Base-by-base conservation (phyloP, 2,113 vertebrate genomes). In the Pipa parva region DNA sequence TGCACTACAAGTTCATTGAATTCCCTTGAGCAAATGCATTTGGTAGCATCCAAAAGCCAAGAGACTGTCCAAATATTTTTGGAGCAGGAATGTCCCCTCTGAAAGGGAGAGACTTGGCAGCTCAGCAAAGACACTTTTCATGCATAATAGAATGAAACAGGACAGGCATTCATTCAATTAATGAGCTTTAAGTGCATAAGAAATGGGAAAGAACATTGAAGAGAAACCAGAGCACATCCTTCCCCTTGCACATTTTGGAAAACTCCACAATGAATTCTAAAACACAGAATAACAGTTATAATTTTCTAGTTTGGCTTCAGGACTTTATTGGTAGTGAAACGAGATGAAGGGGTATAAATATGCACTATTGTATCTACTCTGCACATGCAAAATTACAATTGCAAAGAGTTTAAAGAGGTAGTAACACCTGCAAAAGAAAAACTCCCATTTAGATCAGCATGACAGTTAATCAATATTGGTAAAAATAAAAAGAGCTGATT, bases 31-130 rank as follows among this genome's bases (percentile, higher is more conserved):
- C 46, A 49, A 21, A 33, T 5, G 20, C 17, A 58, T 18, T 21
- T 36, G 18, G 55, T 36, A 21, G 13, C 10, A 36, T n/a, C 11
- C 28, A 36, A 10, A n/a, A 56, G 31, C 55, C 28, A 58, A 13
- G 18, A 29, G 9, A 12, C 55, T 58, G 55, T 33, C 55, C 29
- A 58, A 29, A 58, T 36, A 17, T 58, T 29, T 29, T 36, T 31
- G 11, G 31, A 58, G 55, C 55, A 56, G 54, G 54, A 56, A 56
- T 56, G 54, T 28, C 21, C 54, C 31, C 17, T 28, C 54, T 56
- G n/a, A 27, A 21, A 56, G 54, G n/a, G 12, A 20, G 54, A 56
- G 13, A 1, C 28, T 56, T 56, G 54, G 54, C 54, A 29, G 54
- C 27, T 17, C 8, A 11, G 28, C 27, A 18, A 33, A 56, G 54